A percentile compares a stretch with the other conserved stretches of the same genome.
These are phyloP conservation scores for Eidolon helvum DNA, from an alignment of 2,113 vertebrate species.

Conservation along the genomic window DNA sequence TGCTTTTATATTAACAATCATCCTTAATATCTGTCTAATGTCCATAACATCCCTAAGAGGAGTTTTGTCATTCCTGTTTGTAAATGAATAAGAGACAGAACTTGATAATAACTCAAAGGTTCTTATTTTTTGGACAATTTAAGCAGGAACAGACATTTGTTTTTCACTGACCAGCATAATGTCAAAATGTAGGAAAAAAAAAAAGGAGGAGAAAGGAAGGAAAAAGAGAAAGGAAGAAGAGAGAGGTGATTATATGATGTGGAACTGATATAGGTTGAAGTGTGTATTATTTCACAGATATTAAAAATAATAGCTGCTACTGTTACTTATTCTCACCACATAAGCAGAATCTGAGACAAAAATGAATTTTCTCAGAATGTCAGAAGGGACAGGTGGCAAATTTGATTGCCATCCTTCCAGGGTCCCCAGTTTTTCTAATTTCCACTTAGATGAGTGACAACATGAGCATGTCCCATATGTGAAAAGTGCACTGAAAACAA, in stretches of 20 bases:
- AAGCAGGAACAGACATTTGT: neutral
- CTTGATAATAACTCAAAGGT: neutral
- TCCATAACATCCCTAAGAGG: neutral
- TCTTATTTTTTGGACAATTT: neutral
- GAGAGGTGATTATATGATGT: accelerated
- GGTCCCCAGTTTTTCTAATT: neutral
- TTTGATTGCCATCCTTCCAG: no score
- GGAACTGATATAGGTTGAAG: accelerated
- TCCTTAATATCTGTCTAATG: neutral
- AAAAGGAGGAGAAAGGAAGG: neutral
- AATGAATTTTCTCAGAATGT: neutral
- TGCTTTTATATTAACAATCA: neutral
- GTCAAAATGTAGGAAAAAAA: neutral
- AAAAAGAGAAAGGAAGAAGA: no score
- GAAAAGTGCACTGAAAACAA: neutral
- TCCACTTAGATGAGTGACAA: neutral
- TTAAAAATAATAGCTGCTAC: neutral
- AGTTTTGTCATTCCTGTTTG: neutral
- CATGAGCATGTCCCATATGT: accelerated
- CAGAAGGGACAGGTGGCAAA: neutral
- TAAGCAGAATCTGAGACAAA: neutral
- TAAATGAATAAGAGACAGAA: neutral
- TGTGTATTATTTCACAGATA: neutral
- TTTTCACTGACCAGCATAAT: neutral
- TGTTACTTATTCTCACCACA: accelerated